Evolutionary conservation across 2,888 invertebrate genomes (phyloP).

Genomic region (Dryobota labecula): DNA sequence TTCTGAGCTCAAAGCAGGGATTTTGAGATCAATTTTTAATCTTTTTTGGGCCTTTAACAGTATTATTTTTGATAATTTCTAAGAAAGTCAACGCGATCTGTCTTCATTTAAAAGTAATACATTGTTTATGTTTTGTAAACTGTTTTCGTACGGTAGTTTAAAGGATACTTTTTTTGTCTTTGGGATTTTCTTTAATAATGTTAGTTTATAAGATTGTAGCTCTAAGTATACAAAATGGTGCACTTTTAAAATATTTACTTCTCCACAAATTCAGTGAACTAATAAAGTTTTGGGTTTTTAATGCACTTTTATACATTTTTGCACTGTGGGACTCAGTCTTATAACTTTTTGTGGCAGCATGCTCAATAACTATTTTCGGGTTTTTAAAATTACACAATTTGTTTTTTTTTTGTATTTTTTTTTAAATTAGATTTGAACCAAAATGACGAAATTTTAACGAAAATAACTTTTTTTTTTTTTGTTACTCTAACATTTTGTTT

Average conservation of each 20-base stretch:
- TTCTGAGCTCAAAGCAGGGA: slow-evolving; percentile 49
- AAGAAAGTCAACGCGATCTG: slow-evolving; percentile 37
- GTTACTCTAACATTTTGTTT: slow-evolving; percentile 4
- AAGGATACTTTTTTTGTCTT: slow-evolving; percentile 38
- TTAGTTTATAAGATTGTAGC: slow-evolving; percentile 9
- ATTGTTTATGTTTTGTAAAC: slow-evolving; percentile 33
- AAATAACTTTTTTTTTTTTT: slow-evolving; percentile 26
- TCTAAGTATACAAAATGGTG: neutral
- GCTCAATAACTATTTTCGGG: slow-evolving; percentile 13
- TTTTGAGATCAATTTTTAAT: slow-evolving; percentile 70
- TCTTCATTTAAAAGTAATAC: slow-evolving; percentile 29
- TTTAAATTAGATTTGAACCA: neutral
- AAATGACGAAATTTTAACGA: neutral
- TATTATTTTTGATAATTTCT: slow-evolving; percentile 57
- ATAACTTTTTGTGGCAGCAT: slow-evolving; percentile 33
- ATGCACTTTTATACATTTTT: slow-evolving; percentile 33
- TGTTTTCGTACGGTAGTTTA: slow-evolving; percentile 42
- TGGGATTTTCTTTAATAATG: neutral
- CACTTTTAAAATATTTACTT: slow-evolving; percentile 4
- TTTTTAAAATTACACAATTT: neutral
- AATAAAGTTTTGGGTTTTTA: slow-evolving; percentile 8
- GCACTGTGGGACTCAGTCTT: slow-evolving; percentile 27
- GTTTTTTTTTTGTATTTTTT: neutral
- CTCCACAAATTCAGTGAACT: slow-evolving; percentile 5
- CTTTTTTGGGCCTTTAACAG: slow-evolving; percentile 71